Percentiles rank a stretch among this genome's conserved stretches.
phyloP scores from a whole-genome alignment of 2,797 vertebrate genomes.

The Silurus aristotelis region DNA sequence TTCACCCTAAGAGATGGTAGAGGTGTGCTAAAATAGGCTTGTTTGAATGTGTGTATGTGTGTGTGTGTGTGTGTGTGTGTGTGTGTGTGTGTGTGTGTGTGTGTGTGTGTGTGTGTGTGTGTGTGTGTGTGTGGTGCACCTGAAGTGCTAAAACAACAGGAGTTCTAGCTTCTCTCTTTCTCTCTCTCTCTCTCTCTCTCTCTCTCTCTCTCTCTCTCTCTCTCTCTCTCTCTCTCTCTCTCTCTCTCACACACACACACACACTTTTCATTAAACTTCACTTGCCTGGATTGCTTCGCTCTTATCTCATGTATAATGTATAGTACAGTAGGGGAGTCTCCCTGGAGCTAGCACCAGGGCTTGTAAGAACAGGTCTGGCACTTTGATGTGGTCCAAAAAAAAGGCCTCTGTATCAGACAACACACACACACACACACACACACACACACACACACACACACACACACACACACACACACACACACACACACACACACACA shows the following conservation, averaged over 20 bases:
- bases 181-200: conserved; percentile 36
- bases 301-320: conserved; percentile 58
- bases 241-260: conserved; percentile 39
- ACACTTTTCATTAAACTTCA: conserved; percentile 58
- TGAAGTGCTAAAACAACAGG: conserved; percentile 11
- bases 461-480: conserved; percentile 20
- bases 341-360: conserved; percentile 41
- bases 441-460: conserved; percentile 16
- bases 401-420: conserved; percentile 66
- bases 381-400: conserved; percentile 79
- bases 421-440: not conserved
- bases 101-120: not conserved
- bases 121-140: not conserved
- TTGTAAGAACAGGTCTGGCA: conserved; percentile 57
- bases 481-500: conserved; percentile 9
- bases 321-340: conserved; percentile 47
- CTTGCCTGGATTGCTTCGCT: conserved; percentile 21
- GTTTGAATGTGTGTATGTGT: not conserved
- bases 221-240: conserved; percentile 34
- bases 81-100: not conserved
- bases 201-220: conserved; percentile 49
- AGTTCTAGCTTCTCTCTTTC: conserved; percentile 21
- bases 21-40: not conserved
- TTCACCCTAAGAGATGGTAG: conserved; percentile 7
- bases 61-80: too few species aligned